Base-by-base conservation (phyloP, 2,888 invertebrate genomes). In the Torymus tubicola region DNA sequence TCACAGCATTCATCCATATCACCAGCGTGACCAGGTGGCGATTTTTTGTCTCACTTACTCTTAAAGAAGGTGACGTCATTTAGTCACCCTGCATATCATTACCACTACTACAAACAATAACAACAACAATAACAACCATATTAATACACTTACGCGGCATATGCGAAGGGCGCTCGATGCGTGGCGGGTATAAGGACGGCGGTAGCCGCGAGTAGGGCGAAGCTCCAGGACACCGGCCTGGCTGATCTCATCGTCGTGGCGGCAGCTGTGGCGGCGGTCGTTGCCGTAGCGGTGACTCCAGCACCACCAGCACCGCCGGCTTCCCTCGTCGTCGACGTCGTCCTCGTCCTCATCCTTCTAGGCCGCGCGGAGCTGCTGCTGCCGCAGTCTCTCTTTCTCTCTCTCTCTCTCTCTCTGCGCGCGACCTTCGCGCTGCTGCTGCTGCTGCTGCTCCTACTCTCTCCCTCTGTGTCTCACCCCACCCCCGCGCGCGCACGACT, bases 131-230 rank as follows among this genome's bases (percentile, higher is more conserved):
- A 67, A 16, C 58, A 5, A 18, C 11, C 50, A 67, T 4, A 67
- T 5, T 16, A 18, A 24, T 12, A 24, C 2, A 94, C 94, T 94
- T 89, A 94, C 94, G 93, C 93, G 90, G 93, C 93, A 80, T 91
- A 88, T 84, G 90, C 91, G 87, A 91, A 90, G 83, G 91, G 89
- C 83, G 89, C 87, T 90, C 92, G 92, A 89, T 93, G 92, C 85
- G 92, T 92, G 88, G 93, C 92, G 87, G 93, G 93, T 87, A 93
- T 91, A 86, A 93, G 92, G 86, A 93, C 92, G 88, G 92, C 92
- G 85, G 87, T 88, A 78, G 90, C 89, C 85, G 89, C 88, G 83
- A 91, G 88, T 86, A 90, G 88, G 82, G 88, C 89, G 85, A 92
- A 91, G 91, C 90, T 92, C 92, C 91, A 92, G 89, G 92, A 91